Percentiles rank a stretch among this genome's conserved stretches.
These are phyloP conservation scores for Hippasteria phrygiana DNA, from an alignment of 53 echinoderm and acorn worm species.

Conservation along the genomic window DNA sequence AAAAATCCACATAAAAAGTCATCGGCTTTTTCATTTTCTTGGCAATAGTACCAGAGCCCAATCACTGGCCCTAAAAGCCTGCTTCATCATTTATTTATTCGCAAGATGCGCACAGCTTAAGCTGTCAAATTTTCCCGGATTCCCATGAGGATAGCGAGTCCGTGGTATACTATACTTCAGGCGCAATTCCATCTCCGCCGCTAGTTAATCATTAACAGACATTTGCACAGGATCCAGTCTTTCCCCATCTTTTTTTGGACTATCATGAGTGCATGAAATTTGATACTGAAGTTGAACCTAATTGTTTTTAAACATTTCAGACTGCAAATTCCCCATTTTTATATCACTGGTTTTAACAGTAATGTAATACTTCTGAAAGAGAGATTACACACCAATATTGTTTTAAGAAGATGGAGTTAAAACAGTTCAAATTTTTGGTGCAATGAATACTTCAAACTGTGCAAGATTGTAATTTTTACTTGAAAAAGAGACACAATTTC, in stretches of 20 bases:
- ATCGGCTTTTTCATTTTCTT: neutral
- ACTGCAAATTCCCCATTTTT: too few species aligned
- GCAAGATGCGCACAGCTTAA: slow-evolving; percentile 52
- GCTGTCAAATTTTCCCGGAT: slow-evolving; percentile 29
- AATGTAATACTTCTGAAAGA: too few species aligned
- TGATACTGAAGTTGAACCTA: neutral
- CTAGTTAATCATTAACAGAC: slow-evolving; percentile 46
- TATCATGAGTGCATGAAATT: neutral
- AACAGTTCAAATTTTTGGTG: too few species aligned
- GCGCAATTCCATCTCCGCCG: slow-evolving; percentile 7
- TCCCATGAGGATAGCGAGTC: slow-evolving; percentile 32
- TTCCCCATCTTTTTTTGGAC: neutral
- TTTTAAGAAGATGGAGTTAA: too few species aligned
- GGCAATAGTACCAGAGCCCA: slow-evolving; percentile 7
- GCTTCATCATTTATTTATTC: slow-evolving; percentile 66
- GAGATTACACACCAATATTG: too few species aligned
- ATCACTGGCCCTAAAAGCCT: slow-evolving; percentile 61
- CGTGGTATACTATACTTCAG: neutral
- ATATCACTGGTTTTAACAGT: too few species aligned
- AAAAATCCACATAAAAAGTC: neutral
- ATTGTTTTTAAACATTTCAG: neutral
- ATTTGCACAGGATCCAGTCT: neutral
- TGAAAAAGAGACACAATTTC: too few species aligned
- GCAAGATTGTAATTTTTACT: too few species aligned
- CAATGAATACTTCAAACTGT: too few species aligned